phyloP scores from a whole-genome alignment of 1,140 invertebrate species.

The Prorops nasuta region DNA sequence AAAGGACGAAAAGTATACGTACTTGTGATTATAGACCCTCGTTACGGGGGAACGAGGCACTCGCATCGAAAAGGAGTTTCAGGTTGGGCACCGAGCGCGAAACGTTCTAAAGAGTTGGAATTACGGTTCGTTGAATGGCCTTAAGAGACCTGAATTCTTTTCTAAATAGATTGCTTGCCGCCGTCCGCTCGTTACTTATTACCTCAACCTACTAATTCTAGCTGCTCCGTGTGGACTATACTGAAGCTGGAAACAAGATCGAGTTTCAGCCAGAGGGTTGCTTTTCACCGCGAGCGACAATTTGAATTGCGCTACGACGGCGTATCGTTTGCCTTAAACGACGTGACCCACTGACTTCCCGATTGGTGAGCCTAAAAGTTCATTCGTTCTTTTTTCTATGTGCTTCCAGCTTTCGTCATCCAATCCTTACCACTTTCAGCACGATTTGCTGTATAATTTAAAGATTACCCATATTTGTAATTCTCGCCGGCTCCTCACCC shows the following conservation, averaged over 20 bases:
- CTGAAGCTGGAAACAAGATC: slow-evolving; percentile 19
- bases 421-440: no score
- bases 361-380: no score
- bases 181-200: slow-evolving; percentile 41
- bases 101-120: slow-evolving; percentile 29
- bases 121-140: slow-evolving; percentile 35
- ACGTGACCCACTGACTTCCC: no score
- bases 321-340: no score
- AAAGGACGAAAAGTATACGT: no score
- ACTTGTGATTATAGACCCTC: slow-evolving; percentile 22
- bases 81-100: slow-evolving; percentile 18
- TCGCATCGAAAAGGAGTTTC: slow-evolving; percentile 26
- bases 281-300: slow-evolving; percentile 26
- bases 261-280: slow-evolving; percentile 28
- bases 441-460: no score
- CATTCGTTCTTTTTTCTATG: no score
- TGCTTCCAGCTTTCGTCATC: no score
- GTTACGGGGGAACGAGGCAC: slow-evolving; percentile 22
- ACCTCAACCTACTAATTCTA: slow-evolving; percentile 46
- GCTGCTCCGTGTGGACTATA: slow-evolving; percentile 9
- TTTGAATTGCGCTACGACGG: slow-evolving; percentile 28
- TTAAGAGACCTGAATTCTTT: slow-evolving; percentile 46
- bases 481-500: no score
- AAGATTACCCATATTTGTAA: no score
- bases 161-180: slow-evolving; percentile 42